Evolutionary conservation across 2,888 invertebrate species (phyloP).

Genomic region (Polymixis lichenea): DNA sequence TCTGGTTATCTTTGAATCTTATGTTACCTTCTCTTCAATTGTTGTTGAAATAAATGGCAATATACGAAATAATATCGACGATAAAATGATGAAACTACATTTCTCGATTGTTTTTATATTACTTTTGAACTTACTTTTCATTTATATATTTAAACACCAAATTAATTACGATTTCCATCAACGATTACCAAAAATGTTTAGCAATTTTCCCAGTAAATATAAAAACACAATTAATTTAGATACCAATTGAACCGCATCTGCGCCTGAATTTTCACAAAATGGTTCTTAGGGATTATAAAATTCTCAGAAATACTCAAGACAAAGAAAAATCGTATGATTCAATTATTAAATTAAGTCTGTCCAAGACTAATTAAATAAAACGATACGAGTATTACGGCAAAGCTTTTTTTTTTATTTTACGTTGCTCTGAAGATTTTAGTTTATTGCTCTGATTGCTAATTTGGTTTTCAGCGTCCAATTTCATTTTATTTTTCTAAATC

Average conservation of each 20-base stretch:
- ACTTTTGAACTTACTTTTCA: neutral
- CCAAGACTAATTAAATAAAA: conserved; percentile 48
- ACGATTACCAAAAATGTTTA: neutral
- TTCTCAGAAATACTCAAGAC: neutral
- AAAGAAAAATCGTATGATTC: conserved; percentile 42
- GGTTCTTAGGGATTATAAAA: neutral
- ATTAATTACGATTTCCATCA: neutral
- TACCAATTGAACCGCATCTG: conserved; percentile 5
- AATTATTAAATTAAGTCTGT: conserved; percentile 41
- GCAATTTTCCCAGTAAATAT: neutral
- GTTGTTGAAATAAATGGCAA: neutral
- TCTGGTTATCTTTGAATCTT: conserved; percentile 4
- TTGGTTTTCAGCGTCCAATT: conserved; percentile 12
- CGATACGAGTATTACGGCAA: conserved; percentile 14
- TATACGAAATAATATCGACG: neutral
- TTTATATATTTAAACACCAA: neutral
- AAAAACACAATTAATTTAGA: neutral
- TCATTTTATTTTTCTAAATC: neutral
- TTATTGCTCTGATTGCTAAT: conserved; percentile 33
- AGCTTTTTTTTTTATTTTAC: conserved; percentile 30
- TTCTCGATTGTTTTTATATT: neutral
- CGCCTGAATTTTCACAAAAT: neutral
- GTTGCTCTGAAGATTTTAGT: conserved; percentile 27
- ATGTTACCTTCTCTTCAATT: neutral
- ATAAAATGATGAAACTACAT: neutral